phyloP scores from a whole-genome alignment of 1,140 invertebrate species.

The Zophobas atratus region DNA sequence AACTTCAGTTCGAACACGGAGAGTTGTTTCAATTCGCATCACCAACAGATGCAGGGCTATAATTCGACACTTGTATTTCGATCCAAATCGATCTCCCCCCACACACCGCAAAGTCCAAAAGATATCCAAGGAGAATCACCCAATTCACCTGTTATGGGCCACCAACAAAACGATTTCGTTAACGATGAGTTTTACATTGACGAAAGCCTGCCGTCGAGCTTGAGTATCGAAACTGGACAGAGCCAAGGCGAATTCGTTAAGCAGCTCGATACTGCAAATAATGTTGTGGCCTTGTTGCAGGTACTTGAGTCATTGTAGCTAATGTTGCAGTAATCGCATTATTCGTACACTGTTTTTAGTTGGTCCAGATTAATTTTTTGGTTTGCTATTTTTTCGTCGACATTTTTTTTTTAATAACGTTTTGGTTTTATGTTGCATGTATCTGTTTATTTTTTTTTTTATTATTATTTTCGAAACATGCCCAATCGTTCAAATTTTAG shows the following conservation, averaged over 20 bases:
- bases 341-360: slow-evolving; percentile 6
- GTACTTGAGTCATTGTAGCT: slow-evolving; percentile 66
- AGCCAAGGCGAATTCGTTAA: slow-evolving; percentile 68
- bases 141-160: slow-evolving; percentile 60
- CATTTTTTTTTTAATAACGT: not conserved
- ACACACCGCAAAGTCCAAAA: slow-evolving; percentile 61
- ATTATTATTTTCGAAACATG: slow-evolving; percentile 16
- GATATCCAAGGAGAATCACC: slow-evolving; percentile 60
- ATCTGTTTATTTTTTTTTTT: slow-evolving; percentile 56
- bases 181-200: slow-evolving; percentile 90
- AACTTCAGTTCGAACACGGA: slow-evolving; percentile 62
- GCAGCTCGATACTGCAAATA: slow-evolving; percentile 74
- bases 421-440: slow-evolving; percentile 12
- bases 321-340: slow-evolving; percentile 15
- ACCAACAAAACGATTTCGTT: slow-evolving; percentile 75
- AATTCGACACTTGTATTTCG: slow-evolving; percentile 52
- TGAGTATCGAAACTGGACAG: slow-evolving; percentile 75
- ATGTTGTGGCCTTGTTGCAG: slow-evolving; percentile 77
- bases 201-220: slow-evolving; percentile 83
- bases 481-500: not conserved
- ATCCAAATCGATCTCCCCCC: slow-evolving; percentile 64
- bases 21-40: slow-evolving; percentile 66
- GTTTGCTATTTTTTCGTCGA: not conserved
- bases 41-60: slow-evolving; percentile 59
- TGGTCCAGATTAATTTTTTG: not conserved